phyloP scores from a whole-genome alignment of 2,797 vertebrate species.

The Betta splendens region DNA sequence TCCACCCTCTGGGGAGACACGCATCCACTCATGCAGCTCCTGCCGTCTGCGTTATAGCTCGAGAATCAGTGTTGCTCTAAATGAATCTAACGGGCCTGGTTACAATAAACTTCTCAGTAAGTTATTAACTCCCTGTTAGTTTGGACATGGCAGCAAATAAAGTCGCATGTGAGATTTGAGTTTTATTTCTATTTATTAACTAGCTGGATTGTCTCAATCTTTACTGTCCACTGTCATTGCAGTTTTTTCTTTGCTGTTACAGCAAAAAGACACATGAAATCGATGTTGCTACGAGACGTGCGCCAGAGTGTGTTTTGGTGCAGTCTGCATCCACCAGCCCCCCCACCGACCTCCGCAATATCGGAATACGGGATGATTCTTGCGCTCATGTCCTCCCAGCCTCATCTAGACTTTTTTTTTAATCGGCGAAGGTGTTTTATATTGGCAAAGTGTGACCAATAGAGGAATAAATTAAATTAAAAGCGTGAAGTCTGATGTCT shows the following conservation, averaged over 20 bases:
- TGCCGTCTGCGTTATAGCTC: slow-evolving; percentile 23
- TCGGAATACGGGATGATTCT: slow-evolving; percentile 67
- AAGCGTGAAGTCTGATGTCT: neutral
- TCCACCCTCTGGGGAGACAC: slow-evolving; percentile 65
- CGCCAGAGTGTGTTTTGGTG: slow-evolving; percentile 45
- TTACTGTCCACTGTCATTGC: slow-evolving; percentile 55
- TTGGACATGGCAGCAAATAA: neutral
- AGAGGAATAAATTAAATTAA: neutral
- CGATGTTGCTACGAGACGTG: slow-evolving; percentile 58
- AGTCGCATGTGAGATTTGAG: neutral
- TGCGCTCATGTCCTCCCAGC: slow-evolving; percentile 1
- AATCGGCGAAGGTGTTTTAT: neutral
- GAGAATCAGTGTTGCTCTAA: slow-evolving; percentile 17
- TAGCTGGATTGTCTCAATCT: slow-evolving; percentile 11
- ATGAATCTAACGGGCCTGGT: neutral
- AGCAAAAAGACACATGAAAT: slow-evolving; percentile 61
- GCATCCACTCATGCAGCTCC: slow-evolving; percentile 66
- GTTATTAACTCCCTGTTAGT: neutral
- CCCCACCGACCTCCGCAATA: slow-evolving; percentile 64
- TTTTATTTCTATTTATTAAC: no score
- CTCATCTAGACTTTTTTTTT: neutral
- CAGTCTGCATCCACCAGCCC: slow-evolving; percentile 57
- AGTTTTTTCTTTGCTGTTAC: slow-evolving; percentile 64
- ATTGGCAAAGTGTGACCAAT: neutral
- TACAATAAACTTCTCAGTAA: neutral